Base-by-base conservation (phyloP, 2,797 vertebrate genomes). In the Lacerta bilineata region DNA sequence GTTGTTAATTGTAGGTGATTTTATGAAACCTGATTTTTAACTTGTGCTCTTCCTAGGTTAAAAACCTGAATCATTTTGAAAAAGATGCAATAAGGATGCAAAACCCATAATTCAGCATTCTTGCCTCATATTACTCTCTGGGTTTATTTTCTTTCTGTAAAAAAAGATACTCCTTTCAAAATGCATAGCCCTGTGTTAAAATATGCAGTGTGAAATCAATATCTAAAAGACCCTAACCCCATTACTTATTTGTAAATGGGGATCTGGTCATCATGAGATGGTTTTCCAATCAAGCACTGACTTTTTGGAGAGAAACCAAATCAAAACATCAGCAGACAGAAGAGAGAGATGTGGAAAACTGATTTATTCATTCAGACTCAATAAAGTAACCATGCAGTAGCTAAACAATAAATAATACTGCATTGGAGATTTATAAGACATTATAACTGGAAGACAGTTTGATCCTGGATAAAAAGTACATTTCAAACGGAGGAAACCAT, bases 301-400 rank as follows among this genome's bases (percentile, higher is more conserved):
- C 91, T 88, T 90, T 95, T 92, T 88, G 87, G 95, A 93, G 2
- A 93, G 91, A 81, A 90, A 94, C 87, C 94, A 95, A 94, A 93
- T 95, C 94, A 96, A 96, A 97, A 94, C 95, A 95, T 93, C 91
- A 93, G 93, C 88, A 92, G 74, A 85, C 92, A 93, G 91, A 95
- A 93, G 90, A 83, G 90, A 89, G 88, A 93, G 94, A 95, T 93
- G 93, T 94, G 94, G 94, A 95, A 96, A 95, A 95, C 92, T 93
- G 95, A 96, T 96, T 96, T 96, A 96, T 95, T 95, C 93, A 87
- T 95, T 95, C 90, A 78, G 91, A 94, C 95, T 96, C 95, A 95
- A 96, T 96, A 96, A 96, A 96, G 93, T 94, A 95, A 96, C 96
- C 94, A 93, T 87, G 95, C 95, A 95, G 97, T 96, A 97, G 96